Base-by-base conservation (phyloP, 2,888 invertebrate species). In the Melanostoma scalare region DNA sequence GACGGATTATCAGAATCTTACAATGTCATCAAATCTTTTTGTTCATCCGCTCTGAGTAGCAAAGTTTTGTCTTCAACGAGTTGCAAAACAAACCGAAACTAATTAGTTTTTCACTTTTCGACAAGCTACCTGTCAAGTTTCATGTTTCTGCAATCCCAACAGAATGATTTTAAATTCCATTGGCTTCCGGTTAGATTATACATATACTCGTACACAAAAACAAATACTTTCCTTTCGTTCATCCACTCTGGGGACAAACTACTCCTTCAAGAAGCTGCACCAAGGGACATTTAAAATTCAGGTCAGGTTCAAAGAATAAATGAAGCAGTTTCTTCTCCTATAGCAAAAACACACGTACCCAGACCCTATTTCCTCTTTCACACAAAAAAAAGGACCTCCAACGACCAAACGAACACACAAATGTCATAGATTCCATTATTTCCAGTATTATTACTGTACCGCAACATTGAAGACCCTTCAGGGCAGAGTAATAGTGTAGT, bases 291-390 rank as follows among this genome's bases (percentile, higher is more conserved):
- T 69, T 71, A 79, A 78, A 71, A 84, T 84, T 78, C 84, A 79
- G 84, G 84, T 84, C 84, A 84, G 73, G 79, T 84, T 79, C 56
- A 61, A 5, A 74, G 58, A 69, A 79, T 79, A 84, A 84, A 84
- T 84, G 79, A 84, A 75, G 75, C 53, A 75, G 75, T 75, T 74
- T 67, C 33, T 67, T 60, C 65, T 63, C n/a, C 3, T 52, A n/a
- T 3, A 42, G 36, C 31, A 55, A 48, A 61, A 48, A 69, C 33
- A 8, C n/a, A 50, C 35, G 55, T 20, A 60, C 69, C 50, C 50
- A 50, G 48, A 80, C 55, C 56, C 36, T 40, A 48, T 44, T 44
- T 10, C 40, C 35, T 40, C 33, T 42, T 33, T 20, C 30, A 6
- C 8, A 1, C 31, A 6, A 31, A 42, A 61, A 73, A 53, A 65